Base-by-base conservation (phyloP, 2,888 invertebrate species). In the Limenitis camilla region DNA sequence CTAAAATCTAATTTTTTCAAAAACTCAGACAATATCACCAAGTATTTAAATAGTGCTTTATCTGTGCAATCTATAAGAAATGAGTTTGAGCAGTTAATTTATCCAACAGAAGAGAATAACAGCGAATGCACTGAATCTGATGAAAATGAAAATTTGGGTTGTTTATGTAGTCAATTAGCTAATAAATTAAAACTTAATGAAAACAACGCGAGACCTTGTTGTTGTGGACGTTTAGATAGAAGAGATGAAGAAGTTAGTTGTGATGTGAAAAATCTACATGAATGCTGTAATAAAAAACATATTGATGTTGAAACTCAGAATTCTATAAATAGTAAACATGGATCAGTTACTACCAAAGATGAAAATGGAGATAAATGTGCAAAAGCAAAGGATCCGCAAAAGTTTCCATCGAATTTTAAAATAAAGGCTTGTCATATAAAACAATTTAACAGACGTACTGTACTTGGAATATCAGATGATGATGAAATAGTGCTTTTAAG, bases 81-180 rank as follows among this genome's bases (percentile, higher is more conserved):
- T 44, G 46, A 44, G 4, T 42, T 47, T 6, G 47, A 61, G 39
- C 54, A 60, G 11, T 46, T 58, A 40, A 46, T 57, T 4, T 69
- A 72, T 55, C 71, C 73, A 0, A 66, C 72, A 4, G 61, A 55
- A 47, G 67, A 49, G 9, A 52, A 68, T 33, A 66, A 61, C 29
- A 74, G 67, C 38, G 61, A 61, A 38, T 58, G 49, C 5, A 69
- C 66, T 19, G 61, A 60, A 10, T 65, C 63, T 9, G 61, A 58
- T 7, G 59, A 58, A 35, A 28, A 52, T 31, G 43, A 49, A 39
- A 44, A 52, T 6, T 9, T 1, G 11, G 66, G 62, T 9, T 81
- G 81, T 43, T 55, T 78, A 58, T 81, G 81, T 43, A 78, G 65
- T 40, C 61, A 65, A 5, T 53, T 80, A 8, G 77, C 75, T 6